Conservation (phyloP, 2,888 invertebrate genomes). For the Metacarcinus magister region DNA sequence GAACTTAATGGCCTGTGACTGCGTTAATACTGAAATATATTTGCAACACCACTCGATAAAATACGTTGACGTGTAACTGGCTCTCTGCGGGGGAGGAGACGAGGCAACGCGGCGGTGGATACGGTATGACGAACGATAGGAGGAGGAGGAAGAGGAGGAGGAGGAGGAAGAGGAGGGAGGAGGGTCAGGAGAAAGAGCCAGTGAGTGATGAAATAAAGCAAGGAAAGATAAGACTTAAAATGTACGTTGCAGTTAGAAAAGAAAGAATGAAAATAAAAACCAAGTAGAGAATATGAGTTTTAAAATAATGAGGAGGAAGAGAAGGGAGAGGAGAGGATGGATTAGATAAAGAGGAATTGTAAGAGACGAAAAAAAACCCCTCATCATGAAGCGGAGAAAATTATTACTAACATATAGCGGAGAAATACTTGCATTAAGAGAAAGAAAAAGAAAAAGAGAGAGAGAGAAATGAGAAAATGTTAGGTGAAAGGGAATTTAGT, state of each 20-base stretch:
- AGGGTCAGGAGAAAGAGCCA: background rate
- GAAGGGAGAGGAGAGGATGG: background rate
- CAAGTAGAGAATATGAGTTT: background rate
- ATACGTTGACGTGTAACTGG: constrained; percentile 58
- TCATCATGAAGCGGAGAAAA: background rate
- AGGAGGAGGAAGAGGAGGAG: background rate
- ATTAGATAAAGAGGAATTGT: background rate
- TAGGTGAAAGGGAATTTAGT: background rate
- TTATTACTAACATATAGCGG: background rate
- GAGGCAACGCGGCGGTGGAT: background rate
- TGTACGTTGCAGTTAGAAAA: background rate
- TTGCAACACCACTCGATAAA: constrained; percentile 64
- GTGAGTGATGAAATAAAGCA: background rate
- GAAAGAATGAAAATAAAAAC: background rate
- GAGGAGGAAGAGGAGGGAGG: background rate
- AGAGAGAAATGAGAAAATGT: background rate
- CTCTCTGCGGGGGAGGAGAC: constrained; percentile 56
- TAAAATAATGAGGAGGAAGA: background rate
- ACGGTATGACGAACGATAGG: background rate
- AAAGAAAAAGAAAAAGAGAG: constrained; percentile 27
- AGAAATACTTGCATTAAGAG: background rate
- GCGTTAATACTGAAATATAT: constrained; percentile 76
- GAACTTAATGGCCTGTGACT: constrained; percentile 77
- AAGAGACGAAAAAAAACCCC: background rate
- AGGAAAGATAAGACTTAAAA: background rate